Evolutionary conservation across 2,888 invertebrate species (phyloP).

Genomic region (Melanchra persicariae): DNA sequence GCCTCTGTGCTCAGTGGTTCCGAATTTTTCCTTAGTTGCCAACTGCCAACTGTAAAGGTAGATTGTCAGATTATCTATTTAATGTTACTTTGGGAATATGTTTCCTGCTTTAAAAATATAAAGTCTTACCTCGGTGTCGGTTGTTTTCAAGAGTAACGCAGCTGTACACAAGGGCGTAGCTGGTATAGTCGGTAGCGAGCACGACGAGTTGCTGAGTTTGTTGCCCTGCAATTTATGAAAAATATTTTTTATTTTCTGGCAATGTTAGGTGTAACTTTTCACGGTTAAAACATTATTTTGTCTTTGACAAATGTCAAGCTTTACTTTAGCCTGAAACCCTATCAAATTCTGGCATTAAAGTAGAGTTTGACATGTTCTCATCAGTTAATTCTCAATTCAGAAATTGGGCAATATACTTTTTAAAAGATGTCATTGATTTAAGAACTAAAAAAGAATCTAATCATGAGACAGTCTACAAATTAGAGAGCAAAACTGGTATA

Average conservation of each 20-base stretch:
- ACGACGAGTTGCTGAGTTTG: constrained; percentile 74
- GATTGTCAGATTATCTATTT: background rate
- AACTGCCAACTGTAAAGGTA: constrained; percentile 7
- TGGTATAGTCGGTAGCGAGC: constrained; percentile 81
- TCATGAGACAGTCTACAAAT: too few species aligned
- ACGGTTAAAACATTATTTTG: too few species aligned
- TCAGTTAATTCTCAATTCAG: too few species aligned
- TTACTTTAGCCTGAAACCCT: too few species aligned
- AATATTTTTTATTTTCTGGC: background rate
- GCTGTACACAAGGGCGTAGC: constrained; percentile 81
- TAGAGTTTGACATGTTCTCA: too few species aligned
- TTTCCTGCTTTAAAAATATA: background rate
- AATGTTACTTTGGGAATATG: background rate
- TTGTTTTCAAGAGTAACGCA: constrained; percentile 75
- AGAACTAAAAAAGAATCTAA: too few species aligned
- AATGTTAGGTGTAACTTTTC: background rate
- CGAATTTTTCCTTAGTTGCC: constrained; percentile 4
- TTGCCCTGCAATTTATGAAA: constrained; percentile 51
- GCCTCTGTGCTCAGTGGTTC: background rate
- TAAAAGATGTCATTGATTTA: too few species aligned
- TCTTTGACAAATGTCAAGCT: too few species aligned
- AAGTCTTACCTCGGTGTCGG: constrained; percentile 76
- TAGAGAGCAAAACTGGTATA: too few species aligned
- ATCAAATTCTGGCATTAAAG: too few species aligned
- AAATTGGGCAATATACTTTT: too few species aligned